phyloP scores from a whole-genome alignment of 2,797 vertebrate species.

The Diplodus puntazzo region DNA sequence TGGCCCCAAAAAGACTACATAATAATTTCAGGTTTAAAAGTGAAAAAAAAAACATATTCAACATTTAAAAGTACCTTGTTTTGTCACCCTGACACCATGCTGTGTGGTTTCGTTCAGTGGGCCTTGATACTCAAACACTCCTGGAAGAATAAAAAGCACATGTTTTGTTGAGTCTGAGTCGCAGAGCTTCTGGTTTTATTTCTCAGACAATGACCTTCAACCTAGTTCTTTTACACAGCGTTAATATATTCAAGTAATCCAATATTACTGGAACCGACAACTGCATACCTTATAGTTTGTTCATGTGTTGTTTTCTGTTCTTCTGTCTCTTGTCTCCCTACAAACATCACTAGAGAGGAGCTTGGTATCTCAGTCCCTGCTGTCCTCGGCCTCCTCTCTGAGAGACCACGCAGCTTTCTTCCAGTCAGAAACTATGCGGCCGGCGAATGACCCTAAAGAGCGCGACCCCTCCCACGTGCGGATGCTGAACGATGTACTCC shows the following conservation, averaged over 20 bases:
- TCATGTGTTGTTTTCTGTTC: neutral
- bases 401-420: constrained; percentile 91
- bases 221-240: neutral
- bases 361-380: constrained; percentile 70
- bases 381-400: constrained; percentile 83
- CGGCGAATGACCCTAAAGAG: constrained; percentile 94
- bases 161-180: neutral
- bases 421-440: constrained; percentile 95
- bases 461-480: constrained; percentile 88
- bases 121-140: neutral
- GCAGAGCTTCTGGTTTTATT: neutral
- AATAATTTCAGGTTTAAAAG: neutral
- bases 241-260: neutral
- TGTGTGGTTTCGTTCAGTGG: neutral
- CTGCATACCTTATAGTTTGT: neutral
- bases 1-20: too few relatives aligned
- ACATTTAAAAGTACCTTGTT: neutral
- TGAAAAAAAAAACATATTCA: neutral
- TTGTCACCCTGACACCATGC: neutral
- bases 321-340: neutral
- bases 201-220: neutral
- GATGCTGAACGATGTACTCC: constrained; percentile 95
- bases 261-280: neutral
- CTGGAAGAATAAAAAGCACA: neutral
- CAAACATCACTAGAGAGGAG: constrained; percentile 78